phyloP scores from a whole-genome alignment of 2,113 vertebrate genomes.

The Amphiprion ocellaris region DNA sequence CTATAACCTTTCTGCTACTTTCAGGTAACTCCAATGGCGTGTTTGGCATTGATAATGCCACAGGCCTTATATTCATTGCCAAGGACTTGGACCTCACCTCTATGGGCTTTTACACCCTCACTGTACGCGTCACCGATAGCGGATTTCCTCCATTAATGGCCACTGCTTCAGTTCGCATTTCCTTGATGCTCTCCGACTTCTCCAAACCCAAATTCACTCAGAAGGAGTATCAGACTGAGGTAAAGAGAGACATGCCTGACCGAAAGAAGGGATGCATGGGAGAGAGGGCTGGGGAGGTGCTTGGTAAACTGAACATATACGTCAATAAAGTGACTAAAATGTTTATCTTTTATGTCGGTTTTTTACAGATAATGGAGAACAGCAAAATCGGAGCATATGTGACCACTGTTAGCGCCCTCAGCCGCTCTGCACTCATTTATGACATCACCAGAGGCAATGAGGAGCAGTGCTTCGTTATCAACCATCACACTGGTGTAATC shows the following conservation, averaged over 20 bases:
- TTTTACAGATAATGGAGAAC: constrained; percentile 89
- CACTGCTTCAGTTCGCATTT: constrained; percentile 91
- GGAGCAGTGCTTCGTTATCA: constrained; percentile 89
- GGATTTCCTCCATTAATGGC: constrained; percentile 92
- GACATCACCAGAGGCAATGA: constrained; percentile 90
- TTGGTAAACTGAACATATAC: not conserved
- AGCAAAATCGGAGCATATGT: constrained; percentile 90
- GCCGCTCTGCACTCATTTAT: constrained; percentile 91
- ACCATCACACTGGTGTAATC: constrained; percentile 94
- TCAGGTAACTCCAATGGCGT: constrained; percentile 93
- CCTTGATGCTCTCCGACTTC: constrained; percentile 91
- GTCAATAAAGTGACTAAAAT: not conserved
- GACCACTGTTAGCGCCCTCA: constrained; percentile 89
- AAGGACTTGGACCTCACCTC: constrained; percentile 90
- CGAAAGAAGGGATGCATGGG: not conserved
- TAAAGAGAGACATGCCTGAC: constrained; percentile 41
- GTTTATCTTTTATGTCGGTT: not conserved
- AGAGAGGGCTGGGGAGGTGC: not conserved
- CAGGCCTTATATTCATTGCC: constrained; percentile 91
- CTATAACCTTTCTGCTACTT: constrained; percentile 43
- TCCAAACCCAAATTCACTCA: constrained; percentile 93
- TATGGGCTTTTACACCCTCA: constrained; percentile 92
- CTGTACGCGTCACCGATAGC: constrained; percentile 90
- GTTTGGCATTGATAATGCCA: constrained; percentile 92
- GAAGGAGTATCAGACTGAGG: constrained; percentile 94